Percentiles rank a stretch among this genome's conserved stretches.
Conservation (phyloP, 2,797 vertebrate species). For the Spondyliosoma cantharus region DNA sequence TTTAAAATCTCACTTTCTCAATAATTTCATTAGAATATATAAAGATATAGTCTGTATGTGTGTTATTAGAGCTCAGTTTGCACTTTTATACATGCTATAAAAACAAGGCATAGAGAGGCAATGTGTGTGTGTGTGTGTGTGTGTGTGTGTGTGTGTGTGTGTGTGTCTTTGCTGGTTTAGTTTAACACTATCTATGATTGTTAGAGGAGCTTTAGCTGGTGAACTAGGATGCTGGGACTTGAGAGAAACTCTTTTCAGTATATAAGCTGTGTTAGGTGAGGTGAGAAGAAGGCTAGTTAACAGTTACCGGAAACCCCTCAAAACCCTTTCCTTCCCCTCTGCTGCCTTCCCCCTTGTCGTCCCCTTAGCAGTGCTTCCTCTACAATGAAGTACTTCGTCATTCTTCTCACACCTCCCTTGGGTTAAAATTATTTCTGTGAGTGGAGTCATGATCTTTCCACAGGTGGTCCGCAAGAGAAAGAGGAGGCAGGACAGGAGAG, state of each 20-base stretch:
- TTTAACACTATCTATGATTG: constrained; percentile 76
- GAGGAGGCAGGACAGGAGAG: constrained; percentile 53
- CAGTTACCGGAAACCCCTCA: constrained; percentile 35
- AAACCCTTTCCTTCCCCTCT: not conserved
- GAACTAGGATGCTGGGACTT: constrained; percentile 59
- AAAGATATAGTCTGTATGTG: constrained; percentile 79
- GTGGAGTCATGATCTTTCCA: constrained; percentile 58
- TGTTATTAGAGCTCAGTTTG: constrained; percentile 78
- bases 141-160: constrained; percentile 37
- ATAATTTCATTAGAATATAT: constrained; percentile 77
- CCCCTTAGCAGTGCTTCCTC: constrained; percentile 42
- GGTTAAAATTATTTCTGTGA: constrained; percentile 51
- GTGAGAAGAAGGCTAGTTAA: constrained; percentile 46
- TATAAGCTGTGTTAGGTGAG: constrained; percentile 61
- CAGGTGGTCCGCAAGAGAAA: constrained; percentile 69
- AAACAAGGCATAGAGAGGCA: constrained; percentile 84
- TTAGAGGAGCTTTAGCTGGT: constrained; percentile 74
- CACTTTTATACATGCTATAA: constrained; percentile 82
- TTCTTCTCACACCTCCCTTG: constrained; percentile 38
- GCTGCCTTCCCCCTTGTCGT: constrained; percentile 16
- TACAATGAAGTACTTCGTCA: constrained; percentile 19
- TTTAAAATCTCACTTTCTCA: constrained; percentile 73
- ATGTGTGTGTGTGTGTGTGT: constrained; percentile 54
- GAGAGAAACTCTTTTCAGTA: constrained; percentile 48
- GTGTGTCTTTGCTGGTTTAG: constrained; percentile 77